A percentile compares a stretch with the other conserved stretches of the same genome.
These are phyloP conservation scores for Ranitomeya variabilis DNA, from an alignment of 2,113 vertebrate genomes.

Conservation along the genomic window DNA sequence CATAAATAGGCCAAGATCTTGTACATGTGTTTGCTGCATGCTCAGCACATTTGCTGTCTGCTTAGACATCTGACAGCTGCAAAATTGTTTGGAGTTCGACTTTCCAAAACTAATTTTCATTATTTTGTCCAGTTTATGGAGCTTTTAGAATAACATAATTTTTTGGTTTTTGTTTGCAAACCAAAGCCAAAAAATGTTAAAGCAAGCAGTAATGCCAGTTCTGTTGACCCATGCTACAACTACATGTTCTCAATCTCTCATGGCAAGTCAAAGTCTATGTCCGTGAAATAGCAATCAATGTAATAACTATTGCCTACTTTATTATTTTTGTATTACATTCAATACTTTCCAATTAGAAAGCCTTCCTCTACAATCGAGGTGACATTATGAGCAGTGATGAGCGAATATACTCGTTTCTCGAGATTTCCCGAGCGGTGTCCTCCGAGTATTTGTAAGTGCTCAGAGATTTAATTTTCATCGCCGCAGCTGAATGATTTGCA, in stretches of 20 bases:
- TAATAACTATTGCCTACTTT: too few relatives aligned
- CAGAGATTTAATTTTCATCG: too few relatives aligned
- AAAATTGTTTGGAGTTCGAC: background rate
- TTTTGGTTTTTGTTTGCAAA: background rate
- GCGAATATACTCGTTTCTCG: too few relatives aligned
- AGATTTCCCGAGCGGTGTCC: too few relatives aligned
- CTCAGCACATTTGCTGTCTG: constrained; percentile 27
- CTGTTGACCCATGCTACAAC: background rate
- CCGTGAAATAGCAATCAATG: background rate
- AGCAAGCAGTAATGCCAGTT: background rate
- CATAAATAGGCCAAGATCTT: constrained; percentile 16
- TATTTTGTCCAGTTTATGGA: background rate
- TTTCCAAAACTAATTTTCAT: constrained; percentile 32
- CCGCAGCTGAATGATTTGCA: too few relatives aligned
- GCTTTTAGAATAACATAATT: background rate
- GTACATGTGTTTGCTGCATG: constrained; percentile 23
- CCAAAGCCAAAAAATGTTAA: background rate
- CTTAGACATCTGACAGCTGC: constrained; percentile 45
- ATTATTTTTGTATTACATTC: too few relatives aligned
- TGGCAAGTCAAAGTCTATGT: background rate
- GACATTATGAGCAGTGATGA: background rate
- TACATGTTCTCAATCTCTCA: background rate
- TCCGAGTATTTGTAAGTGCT: too few relatives aligned
- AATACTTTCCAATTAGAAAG: too few relatives aligned
- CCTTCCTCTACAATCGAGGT: too few relatives aligned